A percentile compares a stretch with the other conserved stretches of the same genome.
phyloP scores from a whole-genome alignment of 1,140 invertebrate species.

The Idris sp. region DNA sequence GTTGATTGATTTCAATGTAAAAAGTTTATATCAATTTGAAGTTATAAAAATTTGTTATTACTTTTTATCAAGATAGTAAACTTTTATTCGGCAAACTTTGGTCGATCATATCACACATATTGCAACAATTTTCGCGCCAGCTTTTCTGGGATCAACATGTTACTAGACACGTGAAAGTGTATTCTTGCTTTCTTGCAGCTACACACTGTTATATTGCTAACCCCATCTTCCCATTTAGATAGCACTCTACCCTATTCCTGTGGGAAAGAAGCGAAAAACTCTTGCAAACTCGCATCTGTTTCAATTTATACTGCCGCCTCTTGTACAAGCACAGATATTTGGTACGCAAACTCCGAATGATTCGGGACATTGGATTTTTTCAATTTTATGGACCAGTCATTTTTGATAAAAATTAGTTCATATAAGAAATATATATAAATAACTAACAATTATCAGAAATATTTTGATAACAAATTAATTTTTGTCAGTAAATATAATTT shows the following conservation, averaged over 20 bases:
- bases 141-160: constrained; percentile 44
- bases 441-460: no score
- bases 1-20: no score
- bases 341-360: constrained; percentile 53
- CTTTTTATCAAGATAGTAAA: constrained; percentile 26
- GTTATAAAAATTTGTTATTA: constrained; percentile 49
- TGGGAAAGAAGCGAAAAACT: constrained; percentile 73
- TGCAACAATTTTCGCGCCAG: constrained; percentile 47
- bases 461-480: no score
- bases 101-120: constrained; percentile 47
- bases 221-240: constrained; percentile 59
- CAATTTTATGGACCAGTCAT: constrained; percentile 46
- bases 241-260: constrained; percentile 63
- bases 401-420: constrained; percentile 16
- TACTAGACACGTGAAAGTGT: constrained; percentile 50
- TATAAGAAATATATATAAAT: no score
- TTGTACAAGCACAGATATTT: constrained; percentile 53
- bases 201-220: constrained; percentile 58
- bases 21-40: constrained; percentile 13
- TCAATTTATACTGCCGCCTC: constrained; percentile 76
- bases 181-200: constrained; percentile 52
- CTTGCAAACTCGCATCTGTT: constrained; percentile 77
- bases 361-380: constrained; percentile 30
- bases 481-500: no score
- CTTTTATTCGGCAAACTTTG: constrained; percentile 37